phyloP scores from a whole-genome alignment of 2,797 vertebrate genomes.

The Psittacula derbiana region DNA sequence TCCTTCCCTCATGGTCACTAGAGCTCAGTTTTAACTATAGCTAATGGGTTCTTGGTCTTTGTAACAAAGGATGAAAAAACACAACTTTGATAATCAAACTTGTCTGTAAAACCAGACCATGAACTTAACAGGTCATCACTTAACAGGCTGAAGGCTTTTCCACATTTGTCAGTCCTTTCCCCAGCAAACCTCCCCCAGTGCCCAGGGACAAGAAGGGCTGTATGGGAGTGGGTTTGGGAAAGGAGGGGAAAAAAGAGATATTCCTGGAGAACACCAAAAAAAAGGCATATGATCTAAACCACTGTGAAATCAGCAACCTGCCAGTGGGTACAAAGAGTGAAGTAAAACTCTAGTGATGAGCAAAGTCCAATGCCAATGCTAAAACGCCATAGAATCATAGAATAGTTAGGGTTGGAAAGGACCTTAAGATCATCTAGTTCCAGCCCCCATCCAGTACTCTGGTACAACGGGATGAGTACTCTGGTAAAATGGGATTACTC shows the following conservation, averaged over 20 bases:
- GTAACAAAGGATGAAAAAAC: conserved; percentile 39
- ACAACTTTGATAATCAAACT: conserved; percentile 19
- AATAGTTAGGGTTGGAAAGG: too few relatives aligned
- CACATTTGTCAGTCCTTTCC: not conserved
- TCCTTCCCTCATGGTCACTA: not conserved
- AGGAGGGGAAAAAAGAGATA: not conserved
- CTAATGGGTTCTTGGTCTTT: not conserved
- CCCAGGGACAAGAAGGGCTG: not conserved
- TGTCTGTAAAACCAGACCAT: conserved; percentile 6
- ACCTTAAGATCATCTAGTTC: too few relatives aligned
- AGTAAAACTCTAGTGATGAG: not conserved
- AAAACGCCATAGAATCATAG: not conserved
- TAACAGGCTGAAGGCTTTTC: not conserved
- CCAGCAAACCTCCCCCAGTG: not conserved
- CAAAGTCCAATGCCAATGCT: not conserved
- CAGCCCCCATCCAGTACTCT: not conserved
- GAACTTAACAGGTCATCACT: not conserved
- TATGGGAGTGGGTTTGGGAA: not conserved
- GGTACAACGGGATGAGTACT: not conserved
- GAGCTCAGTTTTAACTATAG: conserved; percentile 13
- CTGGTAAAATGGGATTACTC: not conserved
- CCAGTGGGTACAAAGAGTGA: too few relatives aligned
- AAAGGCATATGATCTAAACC: not conserved
- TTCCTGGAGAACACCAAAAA: not conserved
- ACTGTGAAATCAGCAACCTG: not conserved